Evolutionary conservation across 2,113 vertebrate genomes (phyloP).

Genomic region (Camelus bactrianus): DNA sequence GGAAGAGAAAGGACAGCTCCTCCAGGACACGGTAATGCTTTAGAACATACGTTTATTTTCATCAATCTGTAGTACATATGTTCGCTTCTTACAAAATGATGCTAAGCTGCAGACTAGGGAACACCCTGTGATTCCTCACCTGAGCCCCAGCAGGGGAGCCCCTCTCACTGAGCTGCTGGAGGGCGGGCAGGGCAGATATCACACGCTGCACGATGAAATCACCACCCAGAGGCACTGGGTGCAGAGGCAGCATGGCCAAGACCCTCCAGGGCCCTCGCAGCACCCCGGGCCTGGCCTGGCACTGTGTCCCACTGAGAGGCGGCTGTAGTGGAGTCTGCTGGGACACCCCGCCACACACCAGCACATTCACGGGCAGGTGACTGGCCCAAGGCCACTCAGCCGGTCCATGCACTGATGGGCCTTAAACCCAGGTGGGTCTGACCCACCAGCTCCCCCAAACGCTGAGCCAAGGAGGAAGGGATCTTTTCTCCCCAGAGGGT

Average conservation of each 20-base stretch:
- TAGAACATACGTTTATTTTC: conserved; percentile 35
- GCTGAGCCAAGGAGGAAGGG: background rate
- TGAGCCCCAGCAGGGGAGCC: fast-evolving
- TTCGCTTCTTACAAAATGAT: fast-evolving
- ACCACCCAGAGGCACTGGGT: fast-evolving
- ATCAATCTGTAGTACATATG: fast-evolving
- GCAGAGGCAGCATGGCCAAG: fast-evolving
- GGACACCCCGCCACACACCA: too few species aligned
- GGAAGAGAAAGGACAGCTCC: fast-evolving
- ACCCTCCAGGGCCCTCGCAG: fast-evolving
- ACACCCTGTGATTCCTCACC: fast-evolving
- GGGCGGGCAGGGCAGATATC: fast-evolving
- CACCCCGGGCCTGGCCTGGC: fast-evolving
- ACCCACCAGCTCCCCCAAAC: background rate
- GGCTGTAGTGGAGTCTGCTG: background rate
- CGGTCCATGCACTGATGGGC: background rate
- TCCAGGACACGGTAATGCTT: background rate
- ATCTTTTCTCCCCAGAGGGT: too few species aligned
- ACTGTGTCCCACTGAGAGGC: too few species aligned
- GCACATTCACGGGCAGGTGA: background rate
- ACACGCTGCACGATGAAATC: fast-evolving
- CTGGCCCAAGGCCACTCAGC: background rate
- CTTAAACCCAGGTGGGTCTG: background rate
- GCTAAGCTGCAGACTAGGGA: background rate
- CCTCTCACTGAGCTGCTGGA: background rate